Evolutionary conservation across 2,888 invertebrate species (phyloP), one percentile per base, ranked within the genome.

Genomic region (Catocala sponsa): DNA sequence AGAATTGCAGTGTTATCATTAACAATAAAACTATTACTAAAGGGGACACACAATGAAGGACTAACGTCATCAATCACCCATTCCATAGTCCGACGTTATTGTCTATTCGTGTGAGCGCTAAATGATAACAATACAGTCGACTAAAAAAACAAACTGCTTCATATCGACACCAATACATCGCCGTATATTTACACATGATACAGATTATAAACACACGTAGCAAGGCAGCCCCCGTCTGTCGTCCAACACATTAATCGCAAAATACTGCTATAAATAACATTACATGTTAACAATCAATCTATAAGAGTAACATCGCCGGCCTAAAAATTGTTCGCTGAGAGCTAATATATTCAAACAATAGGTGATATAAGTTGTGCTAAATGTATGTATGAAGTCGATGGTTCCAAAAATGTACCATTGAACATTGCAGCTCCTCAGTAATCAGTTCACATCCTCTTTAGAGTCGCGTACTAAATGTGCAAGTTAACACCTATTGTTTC

Each of bases 401-500:
- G 32, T 13, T 48, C 6, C 48, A 56, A 57, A 52, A 55, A 52
- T 43, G n/a, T 48, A 61, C 44, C 55, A 50, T 48, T 48, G 63
- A 58, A 68, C 59, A 52, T 69, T 68, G 64, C 11, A 65, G 59
- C 72, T 74, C 70, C 79, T 82, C 82, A 75, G 71, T 83, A 87
- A 88, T 85, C 85, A 82, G 84, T 81, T 81, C 86, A 83, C 85
- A 88, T 87, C 82, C 82, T 83, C 81, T 78, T 80, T 80, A 70
- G 81, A 80, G 63, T 62, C 67, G 78, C 71, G 79, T 77, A 78
- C 84, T 85, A 84, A 84, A 84, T 81, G 82, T 71, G 74, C 78
- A 84, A 80, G 87, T 89, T 88, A 88, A 80, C 85, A 84, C 84
- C 86, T 83, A 89, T 90, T 89, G 88, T 90, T 87, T 87, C 82